Base-by-base conservation (phyloP, 2,888 invertebrate genomes). In the Ormia ochracea region DNA sequence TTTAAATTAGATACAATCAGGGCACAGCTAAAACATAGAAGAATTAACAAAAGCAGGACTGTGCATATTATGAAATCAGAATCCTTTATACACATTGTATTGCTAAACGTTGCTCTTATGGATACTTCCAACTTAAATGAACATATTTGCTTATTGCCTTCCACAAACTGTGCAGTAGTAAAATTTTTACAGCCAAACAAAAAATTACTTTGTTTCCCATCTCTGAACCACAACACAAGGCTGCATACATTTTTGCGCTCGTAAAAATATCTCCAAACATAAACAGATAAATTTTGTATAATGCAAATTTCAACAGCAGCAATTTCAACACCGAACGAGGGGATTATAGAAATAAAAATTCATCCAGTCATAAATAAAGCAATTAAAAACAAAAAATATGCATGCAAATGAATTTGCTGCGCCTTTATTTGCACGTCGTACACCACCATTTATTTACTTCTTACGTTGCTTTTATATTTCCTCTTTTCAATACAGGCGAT, bases 401-500 rank as follows among this genome's bases (percentile, higher is more conserved):
- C 33, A 63, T 54, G 33, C 14, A 63, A 72, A 63, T 61, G 43
- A 63, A 54, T 54, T 63, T 5, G 4, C 33, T 41, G 21, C 36
- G 33, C 26, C 19, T 36, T 43, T 10, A 36, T 33, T 56, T 45
- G 7, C 12, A n/a, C n/a, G n/a, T 3, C 19, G 43, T 4, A 12
- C 10, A 12, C 9, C 3, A 4, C 3, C 10, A 21, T 21, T 12
- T 21, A 4, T 12, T 12, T 10, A 45, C 3, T 12, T 21, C 21
- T 21, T 45, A 10, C 12, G 9, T 43, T 68, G 54, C 31, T 66
- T 65, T 26, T 56, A 56, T 70, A 28, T 41, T 21, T 38, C 5
- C 2, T 12, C 33, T 48, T 36, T 73, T 80, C 28, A 17, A 48
- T 68, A 31, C 66, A 76, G 78, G 78, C 23, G 82, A 77, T 59